Evolutionary conservation across 2,113 vertebrate species (phyloP).

Genomic region (Callipepla californica): DNA sequence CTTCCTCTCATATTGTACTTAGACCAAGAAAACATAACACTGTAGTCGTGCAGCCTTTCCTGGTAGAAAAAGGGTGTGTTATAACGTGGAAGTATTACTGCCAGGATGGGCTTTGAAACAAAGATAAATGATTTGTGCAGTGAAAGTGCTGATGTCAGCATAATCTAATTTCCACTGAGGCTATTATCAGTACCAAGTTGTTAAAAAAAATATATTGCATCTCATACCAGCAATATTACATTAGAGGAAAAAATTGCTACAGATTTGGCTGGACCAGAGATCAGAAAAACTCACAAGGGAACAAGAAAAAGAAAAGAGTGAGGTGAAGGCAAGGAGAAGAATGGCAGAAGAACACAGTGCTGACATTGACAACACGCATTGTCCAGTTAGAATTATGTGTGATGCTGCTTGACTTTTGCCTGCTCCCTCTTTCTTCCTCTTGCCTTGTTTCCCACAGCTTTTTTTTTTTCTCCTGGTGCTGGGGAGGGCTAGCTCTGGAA

Average conservation of each 20-base stretch:
- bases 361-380: not conserved
- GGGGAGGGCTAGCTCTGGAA: not conserved
- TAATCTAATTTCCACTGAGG: constrained; percentile 29
- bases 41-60: not conserved
- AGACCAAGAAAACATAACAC: not conserved
- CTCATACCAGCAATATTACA: constrained; percentile 13
- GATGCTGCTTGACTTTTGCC: not conserved
- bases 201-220: constrained; percentile 40
- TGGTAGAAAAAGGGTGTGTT: not conserved
- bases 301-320: not conserved
- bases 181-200: constrained; percentile 42
- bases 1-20: not conserved
- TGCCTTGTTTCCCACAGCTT: not conserved
- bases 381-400: not conserved
- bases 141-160: not conserved
- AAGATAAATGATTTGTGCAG: constrained; percentile 39
- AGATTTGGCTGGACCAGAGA: constrained; percentile 1
- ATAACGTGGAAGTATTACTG: not conserved
- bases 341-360: not conserved
- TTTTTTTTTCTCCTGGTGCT: not conserved
- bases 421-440: not conserved
- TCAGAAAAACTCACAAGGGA: not conserved
- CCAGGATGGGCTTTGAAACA: rapidly evolving
- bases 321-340: not conserved
- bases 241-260: constrained; percentile 1